Evolutionary conservation across 2,888 invertebrate genomes (phyloP).

Genomic region (Podabrus alpinus): DNA sequence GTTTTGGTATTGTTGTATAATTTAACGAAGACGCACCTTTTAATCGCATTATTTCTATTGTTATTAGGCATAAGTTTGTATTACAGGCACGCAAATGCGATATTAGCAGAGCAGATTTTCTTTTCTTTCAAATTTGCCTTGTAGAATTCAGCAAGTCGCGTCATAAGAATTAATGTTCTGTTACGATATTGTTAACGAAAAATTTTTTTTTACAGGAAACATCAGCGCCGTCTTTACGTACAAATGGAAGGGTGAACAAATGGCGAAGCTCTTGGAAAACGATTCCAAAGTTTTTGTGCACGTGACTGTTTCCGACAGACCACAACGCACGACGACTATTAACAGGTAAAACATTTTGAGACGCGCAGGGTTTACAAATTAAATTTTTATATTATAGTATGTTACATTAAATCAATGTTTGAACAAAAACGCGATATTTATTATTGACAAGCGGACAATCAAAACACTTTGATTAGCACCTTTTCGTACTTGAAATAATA

Average conservation of each 20-base stretch:
- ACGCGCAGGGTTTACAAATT: background rate
- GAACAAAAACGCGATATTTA: background rate
- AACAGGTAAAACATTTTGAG: constrained; percentile 66
- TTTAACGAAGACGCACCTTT: background rate
- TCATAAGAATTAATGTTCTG: background rate
- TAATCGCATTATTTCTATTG: background rate
- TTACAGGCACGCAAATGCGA: background rate
- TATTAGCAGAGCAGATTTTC: background rate
- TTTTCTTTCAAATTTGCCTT: background rate
- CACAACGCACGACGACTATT: constrained; percentile 63
- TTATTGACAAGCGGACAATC: background rate
- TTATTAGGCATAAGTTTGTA: background rate
- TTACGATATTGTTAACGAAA: background rate
- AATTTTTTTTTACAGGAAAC: constrained; percentile 63
- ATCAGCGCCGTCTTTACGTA: constrained; percentile 83
- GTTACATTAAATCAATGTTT: background rate
- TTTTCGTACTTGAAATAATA: background rate
- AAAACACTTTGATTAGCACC: background rate
- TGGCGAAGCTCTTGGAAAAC: constrained; percentile 71
- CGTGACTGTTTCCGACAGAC: constrained; percentile 68
- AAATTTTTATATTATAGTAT: background rate
- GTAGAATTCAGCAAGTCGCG: background rate
- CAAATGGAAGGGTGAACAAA: constrained; percentile 76
- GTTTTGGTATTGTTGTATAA: background rate
- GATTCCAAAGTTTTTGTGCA: constrained; percentile 70